Evolutionary conservation across 2,888 invertebrate genomes (phyloP).

Genomic region (Nymphalis polychloros): DNA sequence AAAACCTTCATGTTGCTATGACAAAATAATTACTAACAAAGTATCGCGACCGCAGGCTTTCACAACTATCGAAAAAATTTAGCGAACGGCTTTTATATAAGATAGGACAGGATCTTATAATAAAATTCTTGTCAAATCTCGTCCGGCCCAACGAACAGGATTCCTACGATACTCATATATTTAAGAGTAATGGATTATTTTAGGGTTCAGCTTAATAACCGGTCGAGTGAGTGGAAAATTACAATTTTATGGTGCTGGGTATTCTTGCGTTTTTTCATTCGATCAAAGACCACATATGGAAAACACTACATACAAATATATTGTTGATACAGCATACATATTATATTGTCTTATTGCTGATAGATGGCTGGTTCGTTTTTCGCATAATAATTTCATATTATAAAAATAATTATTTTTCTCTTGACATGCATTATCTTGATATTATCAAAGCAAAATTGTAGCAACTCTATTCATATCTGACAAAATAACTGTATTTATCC

Average conservation of each 20-base stretch:
- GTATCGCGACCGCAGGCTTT: constrained; percentile 21
- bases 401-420: no score
- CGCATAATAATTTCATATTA: no score
- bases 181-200: constrained; percentile 20
- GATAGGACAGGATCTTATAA: constrained; percentile 30
- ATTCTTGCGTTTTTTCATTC: no score
- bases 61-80: constrained; percentile 24
- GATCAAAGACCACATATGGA: no score
- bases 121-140: constrained; percentile 20
- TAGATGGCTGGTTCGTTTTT: no score
- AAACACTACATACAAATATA: no score
- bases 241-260: neutral
- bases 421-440: neutral
- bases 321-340: no score
- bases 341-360: no score
- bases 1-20: constrained; percentile 56
- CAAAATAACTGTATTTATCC: neutral
- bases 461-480: no score
- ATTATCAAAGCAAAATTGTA: neutral
- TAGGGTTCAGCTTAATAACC: constrained; percentile 17
- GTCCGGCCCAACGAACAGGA: constrained; percentile 31
- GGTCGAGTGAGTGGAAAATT: neutral
- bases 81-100: constrained; percentile 33
- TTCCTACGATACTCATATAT: constrained; percentile 22
- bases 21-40: neutral